Base-by-base conservation (phyloP, 1,140 invertebrate genomes). In the Diprion similis region DNA sequence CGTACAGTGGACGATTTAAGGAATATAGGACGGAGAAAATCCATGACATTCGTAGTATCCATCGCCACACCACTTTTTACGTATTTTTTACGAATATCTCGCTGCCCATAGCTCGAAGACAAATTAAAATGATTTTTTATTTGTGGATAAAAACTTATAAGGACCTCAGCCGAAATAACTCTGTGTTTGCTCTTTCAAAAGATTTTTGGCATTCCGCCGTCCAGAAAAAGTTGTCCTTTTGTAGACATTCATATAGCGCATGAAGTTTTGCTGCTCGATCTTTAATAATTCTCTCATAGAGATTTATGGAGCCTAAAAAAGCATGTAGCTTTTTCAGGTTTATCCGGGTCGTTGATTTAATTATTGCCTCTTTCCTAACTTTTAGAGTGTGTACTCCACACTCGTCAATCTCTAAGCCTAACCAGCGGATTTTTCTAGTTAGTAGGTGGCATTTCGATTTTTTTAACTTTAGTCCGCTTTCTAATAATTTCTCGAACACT, bases 371-470 rank as follows among this genome's bases (percentile, higher is more conserved):
- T 10, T 83, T 72, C 51, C 81, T 83, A 4, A 69, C 24, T 13
- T 72, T 67, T 71, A 78, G 77, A 48, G 76, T 75, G 19, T 73
- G 75, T 70, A 84, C 67, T 0, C 82, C 81, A 10, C 80, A 10
- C 73, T 75, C 76, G 71, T 77, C 70, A 15, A 84, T 76, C 11
- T 73, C 72, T 68, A 77, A 78, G 8, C 81, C 80, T 70, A 83
- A 69, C 65, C 82, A 83, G 0, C 46, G 70, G 9, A 83, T 78
- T 76, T 77, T 72, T 46, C 79, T 68, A 66, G 77, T 65, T 10
- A 85, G 73, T 71, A 85, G 83, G 9, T 66, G 18, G 51, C 79
- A 85, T 77, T 84, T 83, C 18, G 65, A 74, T 37, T 70, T 65
- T 47, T 71, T 24, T 19, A 71, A 45, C 17, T 71, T 65, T 7